Evolutionary conservation across 1,140 invertebrate species (phyloP).

Genomic region (Chrysoperla carnea): DNA sequence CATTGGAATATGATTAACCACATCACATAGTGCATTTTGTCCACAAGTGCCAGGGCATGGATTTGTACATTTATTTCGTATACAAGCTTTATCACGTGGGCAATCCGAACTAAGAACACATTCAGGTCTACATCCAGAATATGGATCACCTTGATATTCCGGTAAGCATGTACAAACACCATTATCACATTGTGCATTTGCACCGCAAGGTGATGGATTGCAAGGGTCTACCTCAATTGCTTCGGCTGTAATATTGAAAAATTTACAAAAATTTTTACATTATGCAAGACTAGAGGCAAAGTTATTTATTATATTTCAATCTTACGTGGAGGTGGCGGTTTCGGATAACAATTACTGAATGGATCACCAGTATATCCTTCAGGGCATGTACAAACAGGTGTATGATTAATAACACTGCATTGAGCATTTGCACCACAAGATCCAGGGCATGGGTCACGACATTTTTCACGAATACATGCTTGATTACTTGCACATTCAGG

Average conservation of each 20-base stretch:
- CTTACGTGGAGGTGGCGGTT: slow-evolving; percentile 22
- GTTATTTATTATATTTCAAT: neutral
- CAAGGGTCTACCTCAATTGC: slow-evolving; percentile 20
- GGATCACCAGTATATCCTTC: slow-evolving; percentile 51
- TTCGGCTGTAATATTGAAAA: slow-evolving; percentile 6
- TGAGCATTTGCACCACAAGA: slow-evolving; percentile 42
- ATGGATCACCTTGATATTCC: slow-evolving; percentile 31
- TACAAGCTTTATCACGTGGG: slow-evolving; percentile 34
- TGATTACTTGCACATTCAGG: slow-evolving; percentile 36
- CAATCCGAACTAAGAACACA: slow-evolving; percentile 41
- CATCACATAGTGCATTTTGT: slow-evolving; percentile 35
- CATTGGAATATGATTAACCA: slow-evolving; percentile 40
- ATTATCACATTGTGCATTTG: slow-evolving; percentile 22
- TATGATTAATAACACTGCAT: slow-evolving; percentile 42
- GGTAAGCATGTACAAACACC: slow-evolving; percentile 27
- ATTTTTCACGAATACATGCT: slow-evolving; percentile 43
- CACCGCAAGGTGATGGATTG: slow-evolving; percentile 27
- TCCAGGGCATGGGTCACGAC: slow-evolving; percentile 46
- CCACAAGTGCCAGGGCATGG: slow-evolving; percentile 43
- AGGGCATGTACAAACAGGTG: slow-evolving; percentile 41
- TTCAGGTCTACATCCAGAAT: slow-evolving; percentile 33
- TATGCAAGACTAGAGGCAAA: neutral
- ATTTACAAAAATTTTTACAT: slow-evolving; percentile 4
- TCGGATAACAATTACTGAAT: slow-evolving; percentile 35
- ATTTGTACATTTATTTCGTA: slow-evolving; percentile 36